phyloP scores from a whole-genome alignment of 2,113 vertebrate genomes.

The Atractosteus spatula region DNA sequence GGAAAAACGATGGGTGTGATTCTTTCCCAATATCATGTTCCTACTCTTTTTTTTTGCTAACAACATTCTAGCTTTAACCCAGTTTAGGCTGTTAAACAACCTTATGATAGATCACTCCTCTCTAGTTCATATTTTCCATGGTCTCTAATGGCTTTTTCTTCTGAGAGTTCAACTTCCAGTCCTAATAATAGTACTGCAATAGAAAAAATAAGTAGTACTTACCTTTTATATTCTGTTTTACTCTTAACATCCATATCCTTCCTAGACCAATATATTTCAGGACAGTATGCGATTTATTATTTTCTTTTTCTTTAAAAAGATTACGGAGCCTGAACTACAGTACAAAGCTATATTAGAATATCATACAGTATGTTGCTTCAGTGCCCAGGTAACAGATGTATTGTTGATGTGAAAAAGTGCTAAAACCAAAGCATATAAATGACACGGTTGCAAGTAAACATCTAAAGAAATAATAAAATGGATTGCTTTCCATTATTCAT shows the following conservation, averaged over 20 bases:
- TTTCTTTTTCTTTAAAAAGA: neutral
- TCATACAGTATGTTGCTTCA: neutral
- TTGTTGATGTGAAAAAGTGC: neutral
- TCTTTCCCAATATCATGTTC: neutral
- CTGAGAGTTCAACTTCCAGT: neutral
- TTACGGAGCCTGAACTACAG: neutral
- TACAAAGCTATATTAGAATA: neutral
- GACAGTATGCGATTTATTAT: neutral
- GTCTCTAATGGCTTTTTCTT: neutral
- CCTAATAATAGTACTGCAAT: neutral
- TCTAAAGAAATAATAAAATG: neutral
- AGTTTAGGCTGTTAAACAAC: neutral
- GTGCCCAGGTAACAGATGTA: neutral
- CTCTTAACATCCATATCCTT: neutral
- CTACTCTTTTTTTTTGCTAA: neutral
- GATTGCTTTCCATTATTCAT: too few species aligned
- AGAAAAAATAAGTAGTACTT: neutral
- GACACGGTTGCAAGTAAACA: neutral
- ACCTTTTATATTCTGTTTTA: neutral
- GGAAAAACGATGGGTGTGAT: neutral
- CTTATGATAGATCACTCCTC: slow-evolving; percentile 1
- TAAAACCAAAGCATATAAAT: neutral
- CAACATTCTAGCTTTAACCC: neutral
- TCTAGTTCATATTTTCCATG: neutral
- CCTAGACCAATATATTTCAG: neutral